phyloP scores from a whole-genome alignment of 2,113 vertebrate species.

The Hystrix brachyura region DNA sequence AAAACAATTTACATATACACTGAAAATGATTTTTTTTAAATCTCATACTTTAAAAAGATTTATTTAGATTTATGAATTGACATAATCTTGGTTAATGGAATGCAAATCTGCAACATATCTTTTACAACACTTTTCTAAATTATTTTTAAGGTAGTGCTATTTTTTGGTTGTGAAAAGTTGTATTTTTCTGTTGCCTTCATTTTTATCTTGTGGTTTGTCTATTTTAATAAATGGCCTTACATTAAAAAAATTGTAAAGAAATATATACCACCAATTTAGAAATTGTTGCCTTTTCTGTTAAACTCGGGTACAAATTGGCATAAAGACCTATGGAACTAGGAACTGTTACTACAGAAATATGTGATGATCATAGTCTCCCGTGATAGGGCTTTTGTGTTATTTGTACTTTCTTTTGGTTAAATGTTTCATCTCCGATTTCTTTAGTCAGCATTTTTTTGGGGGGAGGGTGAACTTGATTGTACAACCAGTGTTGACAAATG shows the following conservation, averaged over 20 bases:
- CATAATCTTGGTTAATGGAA: slow-evolving; percentile 76
- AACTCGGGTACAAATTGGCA: slow-evolving; percentile 77
- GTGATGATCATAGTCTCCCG: slow-evolving; percentile 63
- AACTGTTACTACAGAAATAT: slow-evolving; percentile 55
- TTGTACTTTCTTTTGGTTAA: slow-evolving; percentile 52
- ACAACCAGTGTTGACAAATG: slow-evolving; percentile 58
- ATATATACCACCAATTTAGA: slow-evolving; percentile 75
- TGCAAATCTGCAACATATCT: slow-evolving; percentile 76
- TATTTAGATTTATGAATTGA: slow-evolving; percentile 61
- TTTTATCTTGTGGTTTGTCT: slow-evolving; percentile 77
- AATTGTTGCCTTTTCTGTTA: slow-evolving; percentile 73
- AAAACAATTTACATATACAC: slow-evolving; percentile 75
- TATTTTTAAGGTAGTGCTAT: slow-evolving; percentile 78
- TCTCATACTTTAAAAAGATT: slow-evolving; percentile 68
- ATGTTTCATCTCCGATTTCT: slow-evolving; percentile 65
- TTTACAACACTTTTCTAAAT: slow-evolving; percentile 78
- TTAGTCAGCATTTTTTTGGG: slow-evolving; percentile 62
- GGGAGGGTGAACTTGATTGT: slow-evolving; percentile 62
- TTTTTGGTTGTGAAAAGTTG: slow-evolving; percentile 72
- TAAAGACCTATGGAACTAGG: slow-evolving; percentile 58
- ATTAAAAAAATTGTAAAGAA: slow-evolving; percentile 82
- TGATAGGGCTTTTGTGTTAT: background rate
- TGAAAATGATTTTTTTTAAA: slow-evolving; percentile 72
- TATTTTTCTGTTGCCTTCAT: slow-evolving; percentile 77
- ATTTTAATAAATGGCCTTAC: slow-evolving; percentile 89